These are phyloP conservation scores for Crocodylus rhombifer DNA, from an alignment of 2,797 vertebrate species.

Conservation along the genomic window DNA sequence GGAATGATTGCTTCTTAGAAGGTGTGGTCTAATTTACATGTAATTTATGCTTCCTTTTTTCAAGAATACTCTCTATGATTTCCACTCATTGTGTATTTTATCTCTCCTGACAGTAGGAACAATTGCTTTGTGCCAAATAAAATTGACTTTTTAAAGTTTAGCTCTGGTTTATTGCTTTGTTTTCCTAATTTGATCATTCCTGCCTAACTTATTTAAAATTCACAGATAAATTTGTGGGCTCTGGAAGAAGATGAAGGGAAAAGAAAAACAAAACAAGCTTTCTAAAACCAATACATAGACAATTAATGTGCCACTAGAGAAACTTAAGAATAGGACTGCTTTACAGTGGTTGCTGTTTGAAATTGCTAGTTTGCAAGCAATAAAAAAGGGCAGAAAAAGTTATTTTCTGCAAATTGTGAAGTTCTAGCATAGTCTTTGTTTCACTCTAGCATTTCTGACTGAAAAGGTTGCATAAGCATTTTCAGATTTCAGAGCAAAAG, in stretches of 20 bases:
- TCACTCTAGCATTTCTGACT: conserved; percentile 25
- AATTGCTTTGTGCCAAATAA: conserved; percentile 2
- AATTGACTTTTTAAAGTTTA: neutral
- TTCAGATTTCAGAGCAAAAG: neutral
- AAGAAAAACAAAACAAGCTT: neutral
- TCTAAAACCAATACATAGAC: conserved; percentile 20
- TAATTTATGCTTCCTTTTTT: neutral
- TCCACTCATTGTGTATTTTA: neutral
- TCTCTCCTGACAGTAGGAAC: neutral
- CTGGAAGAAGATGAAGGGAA: neutral
- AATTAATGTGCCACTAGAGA: neutral
- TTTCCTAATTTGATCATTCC: neutral
- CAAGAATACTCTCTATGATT: neutral
- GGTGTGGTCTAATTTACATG: neutral
- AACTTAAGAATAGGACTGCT: neutral
- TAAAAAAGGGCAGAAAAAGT: conserved; percentile 47
- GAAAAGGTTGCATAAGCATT: conserved; percentile 34
- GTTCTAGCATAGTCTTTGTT: conserved; percentile 36
- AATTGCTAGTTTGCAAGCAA: conserved; percentile 58
- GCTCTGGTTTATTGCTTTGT: conserved; percentile 14
- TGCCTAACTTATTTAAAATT: neutral
- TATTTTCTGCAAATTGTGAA: conserved; percentile 63
- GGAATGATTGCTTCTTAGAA: neutral
- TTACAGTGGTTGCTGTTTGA: conserved; percentile 56
- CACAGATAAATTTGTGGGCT: neutral